Evolutionary conservation across 2,888 invertebrate genomes (phyloP), one percentile per base, ranked within the genome.

Genomic region (Temnothorax rugatulus): DNA sequence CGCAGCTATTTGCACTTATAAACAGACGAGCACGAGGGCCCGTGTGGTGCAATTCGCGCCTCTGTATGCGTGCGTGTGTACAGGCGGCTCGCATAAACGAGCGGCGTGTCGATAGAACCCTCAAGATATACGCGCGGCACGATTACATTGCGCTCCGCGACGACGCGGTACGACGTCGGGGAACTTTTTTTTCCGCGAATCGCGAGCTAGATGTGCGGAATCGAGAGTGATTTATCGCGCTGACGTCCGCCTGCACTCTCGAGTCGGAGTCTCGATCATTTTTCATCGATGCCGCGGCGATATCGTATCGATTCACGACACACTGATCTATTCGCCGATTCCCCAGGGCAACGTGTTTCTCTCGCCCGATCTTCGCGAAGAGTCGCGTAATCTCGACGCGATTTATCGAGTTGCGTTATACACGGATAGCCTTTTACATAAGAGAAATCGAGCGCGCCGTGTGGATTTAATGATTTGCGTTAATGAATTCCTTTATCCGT

Each of bases 1-100:
- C 73, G 83, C 84, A 73, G 84, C 85, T 83, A 85, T 85, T 84
- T 69, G 76, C 76, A 52, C 76, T 59, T 50, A 59, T 73, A 81
- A 81, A 59, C 57, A 52, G 75, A 44, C 75, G 61, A 29, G n/a
- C n/a, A n/a, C 18, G 44, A 59, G 38, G 50, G 83, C 68, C 18
- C 64, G 64, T 44, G 47, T 76, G 25, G 47, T 44, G 83, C 79
- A 81, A 83, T 61, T 61, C 54, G 50, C 61, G 68, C 61, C 25
- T 64, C 29, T 64, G 83, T 84, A 8, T 54, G 61, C 41, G 21
- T 25, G 34, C 13, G 41, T 15, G 21, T 13, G 57, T 15, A 29
- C 18, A 41, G 57, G 83, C 66, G 34, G 71, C 50, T 82, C 71
- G 82, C 73, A 76, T 68, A 75, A 84, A 71, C 68, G 59, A 29